These are phyloP conservation scores for Podargus strigoides DNA, from an alignment of 2,797 vertebrate species.

Conservation along the genomic window DNA sequence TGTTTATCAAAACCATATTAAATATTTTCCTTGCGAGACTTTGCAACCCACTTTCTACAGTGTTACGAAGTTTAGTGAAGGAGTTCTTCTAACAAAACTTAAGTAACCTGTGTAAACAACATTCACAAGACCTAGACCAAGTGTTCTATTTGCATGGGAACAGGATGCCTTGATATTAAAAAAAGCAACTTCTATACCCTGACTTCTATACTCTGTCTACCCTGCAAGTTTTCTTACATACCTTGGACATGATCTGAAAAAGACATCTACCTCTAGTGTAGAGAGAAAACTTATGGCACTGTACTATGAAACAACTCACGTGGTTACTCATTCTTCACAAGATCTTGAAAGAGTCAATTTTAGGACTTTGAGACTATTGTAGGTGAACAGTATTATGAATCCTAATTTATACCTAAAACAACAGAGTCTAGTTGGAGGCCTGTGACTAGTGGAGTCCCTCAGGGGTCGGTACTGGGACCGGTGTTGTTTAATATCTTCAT, in stretches of 20 bases:
- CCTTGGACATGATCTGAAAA: not conserved
- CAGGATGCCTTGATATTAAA: not conserved
- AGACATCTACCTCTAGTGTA: not conserved
- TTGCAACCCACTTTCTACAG: not conserved
- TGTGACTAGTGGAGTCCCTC: too few species aligned
- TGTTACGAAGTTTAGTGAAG: not conserved
- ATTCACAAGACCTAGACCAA: not conserved
- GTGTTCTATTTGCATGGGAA: not conserved
- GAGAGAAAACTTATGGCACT: not conserved
- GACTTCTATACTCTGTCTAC: not conserved
- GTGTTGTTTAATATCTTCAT: too few species aligned
- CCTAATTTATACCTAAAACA: not conserved
- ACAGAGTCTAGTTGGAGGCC: too few species aligned
- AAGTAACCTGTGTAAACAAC: not conserved
- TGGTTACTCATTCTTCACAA: not conserved
- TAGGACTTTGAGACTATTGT: not conserved
- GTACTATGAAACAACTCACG: not conserved
- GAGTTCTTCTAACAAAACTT: not conserved
- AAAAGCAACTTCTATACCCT: not conserved
- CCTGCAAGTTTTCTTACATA: not conserved
- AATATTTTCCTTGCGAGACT: not conserved
- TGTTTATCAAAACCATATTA: not conserved
- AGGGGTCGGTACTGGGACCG: too few species aligned
- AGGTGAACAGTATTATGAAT: not conserved
- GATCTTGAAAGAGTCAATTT: not conserved